A percentile compares a stretch with the other conserved stretches of the same genome.
These are phyloP conservation scores for Pandemis cinnamomeana DNA, from an alignment of 2,888 invertebrate species.

Conservation along the genomic window DNA sequence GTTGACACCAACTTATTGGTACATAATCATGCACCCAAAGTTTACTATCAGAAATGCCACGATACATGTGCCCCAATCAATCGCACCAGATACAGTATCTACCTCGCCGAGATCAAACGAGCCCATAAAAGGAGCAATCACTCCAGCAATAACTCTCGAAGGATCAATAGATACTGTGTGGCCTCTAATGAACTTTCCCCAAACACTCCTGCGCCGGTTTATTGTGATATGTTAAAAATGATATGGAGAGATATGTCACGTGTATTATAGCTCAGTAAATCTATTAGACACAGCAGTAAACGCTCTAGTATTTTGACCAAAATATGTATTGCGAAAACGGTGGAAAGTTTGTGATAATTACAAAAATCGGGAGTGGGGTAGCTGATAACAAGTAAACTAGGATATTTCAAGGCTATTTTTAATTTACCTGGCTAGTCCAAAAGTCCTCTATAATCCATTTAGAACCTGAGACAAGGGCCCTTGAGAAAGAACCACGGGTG, in stretches of 20 bases:
- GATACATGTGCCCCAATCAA: constrained; percentile 2
- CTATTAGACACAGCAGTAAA: not conserved
- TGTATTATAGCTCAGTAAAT: not conserved
- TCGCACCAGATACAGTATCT: constrained; percentile 10
- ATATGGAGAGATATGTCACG: not conserved
- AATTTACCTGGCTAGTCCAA: no score
- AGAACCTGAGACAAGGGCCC: no score
- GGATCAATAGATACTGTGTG: constrained; percentile 4
- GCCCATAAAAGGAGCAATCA: constrained; percentile 5
- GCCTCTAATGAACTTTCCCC: constrained; percentile 53
- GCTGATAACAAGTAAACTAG: no score
- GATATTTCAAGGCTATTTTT: no score
- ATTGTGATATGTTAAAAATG: constrained; percentile 38
- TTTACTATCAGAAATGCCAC: not conserved
- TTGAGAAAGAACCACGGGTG: no score
- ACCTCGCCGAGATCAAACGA: not conserved
- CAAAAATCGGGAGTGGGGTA: no score
- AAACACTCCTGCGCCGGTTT: constrained; percentile 46
- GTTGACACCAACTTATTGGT: not conserved
- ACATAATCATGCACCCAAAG: not conserved
- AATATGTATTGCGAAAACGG: no score
- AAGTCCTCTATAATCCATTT: no score
- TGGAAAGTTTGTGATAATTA: no score
- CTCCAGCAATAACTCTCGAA: not conserved
- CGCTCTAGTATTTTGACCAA: no score